Percentiles rank a stretch among this genome's conserved stretches.
Conservation (phyloP, 1,140 invertebrate species). For the Musca vetustissima region DNA sequence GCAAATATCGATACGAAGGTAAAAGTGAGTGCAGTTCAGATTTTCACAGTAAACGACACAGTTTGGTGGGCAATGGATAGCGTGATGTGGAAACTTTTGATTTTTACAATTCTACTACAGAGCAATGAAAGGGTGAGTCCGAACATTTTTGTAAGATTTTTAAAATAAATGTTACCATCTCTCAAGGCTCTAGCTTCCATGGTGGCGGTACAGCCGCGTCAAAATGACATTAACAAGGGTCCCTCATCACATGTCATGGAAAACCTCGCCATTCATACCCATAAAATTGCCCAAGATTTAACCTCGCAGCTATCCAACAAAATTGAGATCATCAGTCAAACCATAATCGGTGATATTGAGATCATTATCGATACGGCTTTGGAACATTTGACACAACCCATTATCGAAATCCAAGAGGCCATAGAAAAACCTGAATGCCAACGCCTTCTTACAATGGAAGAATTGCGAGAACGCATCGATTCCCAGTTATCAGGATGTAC, state of each 20-base stretch:
- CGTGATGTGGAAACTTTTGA: too few relatives aligned
- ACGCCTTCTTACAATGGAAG: not conserved
- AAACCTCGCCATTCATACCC: conserved; percentile 6
- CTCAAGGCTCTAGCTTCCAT: not conserved
- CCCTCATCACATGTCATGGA: conserved; percentile 1
- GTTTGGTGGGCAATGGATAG: too few relatives aligned
- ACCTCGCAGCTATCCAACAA: not conserved
- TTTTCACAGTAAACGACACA: too few relatives aligned
- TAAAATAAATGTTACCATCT: not conserved
- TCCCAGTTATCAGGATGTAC: not conserved
- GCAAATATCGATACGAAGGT: too few relatives aligned
- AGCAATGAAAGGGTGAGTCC: too few relatives aligned
- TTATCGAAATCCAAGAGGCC: not conserved
- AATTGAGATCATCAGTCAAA: not conserved
- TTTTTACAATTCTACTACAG: too few relatives aligned
- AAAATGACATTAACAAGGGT: not conserved
- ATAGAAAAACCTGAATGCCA: not conserved
- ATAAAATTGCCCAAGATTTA: not conserved
- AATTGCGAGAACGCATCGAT: not conserved
- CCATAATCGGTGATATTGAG: conserved; percentile 10
- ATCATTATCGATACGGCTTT: not conserved
- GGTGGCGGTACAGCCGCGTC: not conserved
- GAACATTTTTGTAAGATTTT: too few relatives aligned
- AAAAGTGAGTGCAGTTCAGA: too few relatives aligned
- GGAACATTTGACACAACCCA: not conserved